phyloP scores from a whole-genome alignment of 2,113 vertebrate species.

The Helogale parvula region DNA sequence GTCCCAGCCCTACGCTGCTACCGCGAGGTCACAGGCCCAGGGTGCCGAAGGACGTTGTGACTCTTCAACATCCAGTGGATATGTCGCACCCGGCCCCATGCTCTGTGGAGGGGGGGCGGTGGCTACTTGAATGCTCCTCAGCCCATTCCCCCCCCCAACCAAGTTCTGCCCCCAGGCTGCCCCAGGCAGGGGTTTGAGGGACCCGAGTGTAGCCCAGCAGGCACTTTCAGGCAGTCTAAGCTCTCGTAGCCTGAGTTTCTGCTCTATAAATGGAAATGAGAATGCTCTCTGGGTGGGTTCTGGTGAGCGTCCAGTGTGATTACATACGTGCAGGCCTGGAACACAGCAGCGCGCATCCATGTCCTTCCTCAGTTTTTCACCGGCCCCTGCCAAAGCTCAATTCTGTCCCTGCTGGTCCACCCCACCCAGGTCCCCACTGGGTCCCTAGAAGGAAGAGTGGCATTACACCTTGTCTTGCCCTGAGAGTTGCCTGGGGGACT shows the following conservation, averaged over 20 bases:
- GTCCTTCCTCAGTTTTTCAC: not conserved
- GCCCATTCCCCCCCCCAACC: too few relatives aligned
- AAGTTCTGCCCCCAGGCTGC: too few relatives aligned
- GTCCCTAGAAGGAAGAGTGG: not conserved
- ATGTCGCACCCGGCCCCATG: fast-evolving
- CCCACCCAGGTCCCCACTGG: not conserved
- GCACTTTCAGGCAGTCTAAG: not conserved
- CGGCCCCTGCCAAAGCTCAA: not conserved
- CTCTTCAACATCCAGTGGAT: fast-evolving
- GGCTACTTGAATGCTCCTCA: not conserved
- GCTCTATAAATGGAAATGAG: not conserved
- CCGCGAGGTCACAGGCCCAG: fast-evolving
- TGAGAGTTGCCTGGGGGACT: not conserved
- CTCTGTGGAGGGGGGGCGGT: too few relatives aligned
- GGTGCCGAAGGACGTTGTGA: fast-evolving
- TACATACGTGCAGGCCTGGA: not conserved
- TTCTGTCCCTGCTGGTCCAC: not conserved
- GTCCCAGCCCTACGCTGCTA: fast-evolving
- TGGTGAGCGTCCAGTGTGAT: not conserved
- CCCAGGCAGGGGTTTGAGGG: not conserved
- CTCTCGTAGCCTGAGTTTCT: not conserved
- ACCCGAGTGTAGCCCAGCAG: not conserved
- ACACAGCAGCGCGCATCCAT: not conserved
- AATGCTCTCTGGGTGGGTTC: not conserved
- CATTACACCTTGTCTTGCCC: not conserved